A percentile compares a stretch with the other conserved stretches of the same genome.
These are phyloP conservation scores for Achroia grisella DNA, from an alignment of 1,140 invertebrate genomes.

Conservation along the genomic window DNA sequence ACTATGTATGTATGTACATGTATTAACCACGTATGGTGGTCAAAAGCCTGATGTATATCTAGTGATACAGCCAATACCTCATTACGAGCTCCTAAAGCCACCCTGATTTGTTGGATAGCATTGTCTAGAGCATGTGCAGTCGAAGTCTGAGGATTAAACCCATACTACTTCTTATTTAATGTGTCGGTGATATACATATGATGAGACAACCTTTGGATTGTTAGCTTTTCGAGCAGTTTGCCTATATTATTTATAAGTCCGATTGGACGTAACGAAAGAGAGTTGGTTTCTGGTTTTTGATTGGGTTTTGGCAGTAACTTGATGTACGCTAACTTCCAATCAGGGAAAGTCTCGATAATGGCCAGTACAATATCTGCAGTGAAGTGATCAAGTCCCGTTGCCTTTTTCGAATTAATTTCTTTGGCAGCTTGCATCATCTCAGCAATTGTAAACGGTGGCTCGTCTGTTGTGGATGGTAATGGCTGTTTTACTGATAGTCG, in stretches of 20 bases:
- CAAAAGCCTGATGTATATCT: no score
- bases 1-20: no score
- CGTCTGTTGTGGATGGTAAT: neutral
- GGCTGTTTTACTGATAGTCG: neutral
- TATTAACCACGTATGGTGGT: no score
- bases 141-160: constrained; percentile 15
- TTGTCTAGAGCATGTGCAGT: constrained; percentile 11
- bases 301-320: constrained; percentile 4
- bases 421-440: neutral
- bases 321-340: constrained; percentile 2
- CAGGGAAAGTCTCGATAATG: neutral
- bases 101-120: constrained; percentile 5
- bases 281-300: neutral
- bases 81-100: neutral
- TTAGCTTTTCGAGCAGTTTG: constrained; percentile 20
- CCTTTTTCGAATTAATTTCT: constrained; percentile 1
- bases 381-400: constrained; percentile 2
- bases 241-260: constrained; percentile 17
- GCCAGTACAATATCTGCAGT: constrained; percentile 3
- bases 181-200: neutral
- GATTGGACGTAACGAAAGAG: constrained; percentile 4
- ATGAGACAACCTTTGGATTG: constrained; percentile 9
- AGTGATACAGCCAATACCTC: no score
- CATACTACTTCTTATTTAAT: constrained; percentile 12
- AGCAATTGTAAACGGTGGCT: neutral